These are phyloP conservation scores for Pterocles gutturalis DNA, from an alignment of 2,113 vertebrate genomes.

Conservation along the genomic window DNA sequence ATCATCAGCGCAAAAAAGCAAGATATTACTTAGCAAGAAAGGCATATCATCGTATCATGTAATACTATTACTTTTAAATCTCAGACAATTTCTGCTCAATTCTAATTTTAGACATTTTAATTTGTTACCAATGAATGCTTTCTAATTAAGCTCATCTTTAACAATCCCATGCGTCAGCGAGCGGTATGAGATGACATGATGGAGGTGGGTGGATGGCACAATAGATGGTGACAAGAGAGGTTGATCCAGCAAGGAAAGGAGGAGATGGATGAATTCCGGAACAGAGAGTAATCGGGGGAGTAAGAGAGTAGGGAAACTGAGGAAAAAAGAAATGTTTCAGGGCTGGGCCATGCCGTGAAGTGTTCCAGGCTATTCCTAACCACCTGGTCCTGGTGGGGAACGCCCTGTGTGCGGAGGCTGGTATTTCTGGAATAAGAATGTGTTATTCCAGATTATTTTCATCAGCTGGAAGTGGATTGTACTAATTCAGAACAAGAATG, in stretches of 20 bases:
- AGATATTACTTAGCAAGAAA: slow-evolving; percentile 35
- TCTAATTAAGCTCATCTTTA: slow-evolving; percentile 59
- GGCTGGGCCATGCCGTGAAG: neutral
- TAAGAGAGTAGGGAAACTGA: neutral
- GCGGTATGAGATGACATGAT: slow-evolving; percentile 43
- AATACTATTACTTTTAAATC: slow-evolving; percentile 37
- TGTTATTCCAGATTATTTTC: neutral
- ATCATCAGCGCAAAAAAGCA: slow-evolving; percentile 27
- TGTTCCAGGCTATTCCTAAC: neutral
- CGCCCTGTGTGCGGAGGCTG: neutral
- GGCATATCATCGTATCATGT: neutral
- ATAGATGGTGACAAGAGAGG: slow-evolving; percentile 14
- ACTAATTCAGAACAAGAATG: neutral
- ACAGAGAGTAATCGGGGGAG: neutral
- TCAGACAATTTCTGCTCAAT: slow-evolving; percentile 39
- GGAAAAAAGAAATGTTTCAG: neutral
- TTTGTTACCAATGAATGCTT: slow-evolving; percentile 58
- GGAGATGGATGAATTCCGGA: neutral
- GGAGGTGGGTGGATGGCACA: slow-evolving; percentile 38
- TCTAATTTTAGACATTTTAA: slow-evolving; percentile 62
- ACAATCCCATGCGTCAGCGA: slow-evolving; percentile 49
- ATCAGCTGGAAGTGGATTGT: neutral
- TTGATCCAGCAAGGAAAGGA: neutral
- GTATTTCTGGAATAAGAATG: neutral
- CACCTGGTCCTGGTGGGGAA: neutral